Base-by-base conservation (phyloP, 2,797 vertebrate species). In the Labeo calbasu region DNA sequence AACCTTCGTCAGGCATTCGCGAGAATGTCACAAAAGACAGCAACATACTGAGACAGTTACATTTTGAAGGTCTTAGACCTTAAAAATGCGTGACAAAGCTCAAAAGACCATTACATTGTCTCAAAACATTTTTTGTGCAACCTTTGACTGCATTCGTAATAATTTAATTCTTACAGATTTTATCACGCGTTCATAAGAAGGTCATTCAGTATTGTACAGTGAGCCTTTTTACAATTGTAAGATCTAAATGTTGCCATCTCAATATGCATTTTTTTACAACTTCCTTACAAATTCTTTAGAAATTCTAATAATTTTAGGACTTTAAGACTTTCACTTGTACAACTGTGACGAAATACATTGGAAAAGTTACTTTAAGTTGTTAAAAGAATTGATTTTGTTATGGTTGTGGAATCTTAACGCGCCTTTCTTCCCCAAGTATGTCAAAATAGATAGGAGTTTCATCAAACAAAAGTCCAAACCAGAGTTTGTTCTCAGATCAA, bases 401-500 rank as follows among this genome's bases (percentile, higher is more conserved):
- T 50, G n/a, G 55, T 46, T 32, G 19, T 66, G 72, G 25, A n/a
- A 43, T 43, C 11, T 36, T 21, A 25, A 46, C 2, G 3, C 11
- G 28, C 32, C 19, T 40, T 50, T 23, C 48, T 10, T 0, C 0
- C 53, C 3, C 13, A 63, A 15, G 25, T 28, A 65, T n/a, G 21
- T 51, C 81, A 50, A 53, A 63, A 43, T 4, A 21, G 21, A 17
- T 51, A 61, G 61, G 11, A 77, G 3, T 63, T 50, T 65, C 28
- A 71, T 85, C 48, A 73, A 78, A 79, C n/a, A 46, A 66, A 23
- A 48, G 17, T 19, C 51, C 53, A 59, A 40, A 57, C 21, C 59
- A 40, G 7, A 59, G 66, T 57, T 28, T 55, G 61, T 43, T 79
- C 57, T 65, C 6, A 78, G 53, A 83, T 76, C 69, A 83, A 82